A percentile compares a stretch with the other conserved stretches of the same genome.
Evolutionary conservation across 2,797 vertebrate genomes (phyloP).

Genomic region (Falco columbarius): DNA sequence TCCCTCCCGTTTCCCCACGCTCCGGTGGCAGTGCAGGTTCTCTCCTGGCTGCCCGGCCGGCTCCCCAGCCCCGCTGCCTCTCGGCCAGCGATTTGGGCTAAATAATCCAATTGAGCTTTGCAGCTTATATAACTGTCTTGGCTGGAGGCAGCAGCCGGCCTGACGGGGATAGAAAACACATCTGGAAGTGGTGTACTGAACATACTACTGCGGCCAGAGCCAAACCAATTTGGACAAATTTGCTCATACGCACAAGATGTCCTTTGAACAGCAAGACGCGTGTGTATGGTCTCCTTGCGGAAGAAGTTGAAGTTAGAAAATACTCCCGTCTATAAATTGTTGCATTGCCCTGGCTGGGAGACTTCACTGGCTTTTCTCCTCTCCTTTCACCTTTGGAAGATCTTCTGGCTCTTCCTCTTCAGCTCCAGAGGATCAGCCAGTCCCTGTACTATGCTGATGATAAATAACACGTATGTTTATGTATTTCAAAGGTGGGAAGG

Average conservation of each 20-base stretch:
- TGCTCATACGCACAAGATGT: slow-evolving; percentile 28
- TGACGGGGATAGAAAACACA: slow-evolving; percentile 1
- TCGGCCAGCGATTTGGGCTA: not conserved
- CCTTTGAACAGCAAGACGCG: slow-evolving; percentile 15
- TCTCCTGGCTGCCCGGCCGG: not conserved
- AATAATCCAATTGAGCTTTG: slow-evolving; percentile 64
- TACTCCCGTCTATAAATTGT: not conserved
- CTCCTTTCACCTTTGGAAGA: not conserved
- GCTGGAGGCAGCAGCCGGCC: not conserved
- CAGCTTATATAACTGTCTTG: slow-evolving; percentile 49
- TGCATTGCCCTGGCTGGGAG: not conserved
- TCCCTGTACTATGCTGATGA: not conserved
- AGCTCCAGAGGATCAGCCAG: not conserved
- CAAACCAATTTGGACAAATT: not conserved
- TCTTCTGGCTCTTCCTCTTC: not conserved
- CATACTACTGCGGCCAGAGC: not conserved
- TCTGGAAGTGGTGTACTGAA: slow-evolving; percentile 44
- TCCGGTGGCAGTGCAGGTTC: not conserved
- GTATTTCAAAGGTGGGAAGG: not conserved
- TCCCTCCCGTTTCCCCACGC: not conserved
- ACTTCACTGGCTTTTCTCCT: not conserved
- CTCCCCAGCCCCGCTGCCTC: not conserved
- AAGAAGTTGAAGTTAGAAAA: not conserved
- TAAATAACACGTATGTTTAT: not conserved
- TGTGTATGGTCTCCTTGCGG: not conserved